A percentile compares a stretch with the other conserved stretches of the same genome.
Conservation (phyloP, 2,113 vertebrate genomes). For the Leptodactylus fuscus region DNA sequence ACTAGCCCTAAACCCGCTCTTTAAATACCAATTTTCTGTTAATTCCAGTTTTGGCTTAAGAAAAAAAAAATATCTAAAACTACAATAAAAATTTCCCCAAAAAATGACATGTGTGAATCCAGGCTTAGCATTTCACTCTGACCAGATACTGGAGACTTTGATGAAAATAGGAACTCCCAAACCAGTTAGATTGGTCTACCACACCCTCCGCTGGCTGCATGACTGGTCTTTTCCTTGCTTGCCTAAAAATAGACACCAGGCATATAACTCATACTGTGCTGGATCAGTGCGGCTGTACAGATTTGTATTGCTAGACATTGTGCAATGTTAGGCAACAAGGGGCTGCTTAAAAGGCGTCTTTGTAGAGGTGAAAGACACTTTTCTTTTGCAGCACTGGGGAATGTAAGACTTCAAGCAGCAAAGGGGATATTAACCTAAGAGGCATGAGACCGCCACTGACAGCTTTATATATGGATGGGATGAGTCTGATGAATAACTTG, state of each 20-base stretch:
- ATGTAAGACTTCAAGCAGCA: neutral
- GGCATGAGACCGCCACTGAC: neutral
- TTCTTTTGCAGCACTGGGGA: neutral
- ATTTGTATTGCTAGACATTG: neutral
- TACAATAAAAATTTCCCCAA: too few species aligned
- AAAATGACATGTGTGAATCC: too few species aligned
- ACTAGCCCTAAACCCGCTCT: too few species aligned
- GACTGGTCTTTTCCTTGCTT: neutral
- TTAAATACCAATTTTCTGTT: too few species aligned
- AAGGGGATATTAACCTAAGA: neutral
- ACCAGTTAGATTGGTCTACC: conserved; percentile 23
- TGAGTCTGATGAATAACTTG: conserved; percentile 17
- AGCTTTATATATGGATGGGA: too few species aligned
- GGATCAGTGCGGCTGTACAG: neutral
- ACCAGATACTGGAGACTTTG: neutral
- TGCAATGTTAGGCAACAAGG: neutral
- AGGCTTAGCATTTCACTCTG: neutral
- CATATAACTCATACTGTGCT: neutral
- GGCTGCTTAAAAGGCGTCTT: neutral
- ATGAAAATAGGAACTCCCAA: conserved; percentile 23
- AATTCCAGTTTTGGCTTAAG: too few species aligned
- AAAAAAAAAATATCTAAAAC: too few species aligned
- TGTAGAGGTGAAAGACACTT: neutral
- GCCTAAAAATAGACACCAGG: conserved; percentile 28
- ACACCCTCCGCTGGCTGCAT: conserved; percentile 5